These are phyloP conservation scores for Desoria tigrina DNA, from an alignment of 2,888 invertebrate species.

Conservation along the genomic window DNA sequence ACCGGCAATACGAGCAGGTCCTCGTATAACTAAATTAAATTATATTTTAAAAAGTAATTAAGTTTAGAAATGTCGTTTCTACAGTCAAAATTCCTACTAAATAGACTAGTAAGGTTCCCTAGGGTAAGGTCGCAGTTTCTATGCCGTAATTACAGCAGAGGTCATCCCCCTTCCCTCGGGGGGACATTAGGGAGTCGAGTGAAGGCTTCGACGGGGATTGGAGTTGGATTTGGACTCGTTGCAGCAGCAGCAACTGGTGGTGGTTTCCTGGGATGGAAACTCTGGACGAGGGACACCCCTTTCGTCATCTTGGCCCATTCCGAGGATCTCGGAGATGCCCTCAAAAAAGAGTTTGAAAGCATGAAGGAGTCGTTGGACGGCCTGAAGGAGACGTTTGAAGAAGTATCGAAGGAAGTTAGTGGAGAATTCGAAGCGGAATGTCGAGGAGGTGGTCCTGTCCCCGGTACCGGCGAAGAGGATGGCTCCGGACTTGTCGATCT, in stretches of 20 bases:
- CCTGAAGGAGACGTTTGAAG: not conserved
- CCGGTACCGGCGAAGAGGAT: not conserved
- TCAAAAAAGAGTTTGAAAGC: not conserved
- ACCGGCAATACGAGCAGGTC: too few species aligned
- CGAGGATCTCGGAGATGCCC: not conserved
- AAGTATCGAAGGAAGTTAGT: not conserved
- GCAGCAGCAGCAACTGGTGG: too few species aligned
- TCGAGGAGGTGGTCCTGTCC: not conserved
- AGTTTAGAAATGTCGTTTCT: slow-evolving; percentile 6
- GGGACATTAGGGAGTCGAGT: too few species aligned
- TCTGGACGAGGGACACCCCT: not conserved
- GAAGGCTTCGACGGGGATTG: too few species aligned
- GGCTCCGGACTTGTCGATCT: not conserved
- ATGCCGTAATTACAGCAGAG: too few species aligned
- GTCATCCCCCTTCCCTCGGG: too few species aligned
- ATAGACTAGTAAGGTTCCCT: not conserved
- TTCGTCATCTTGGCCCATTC: not conserved
- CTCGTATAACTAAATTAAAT: too few species aligned
- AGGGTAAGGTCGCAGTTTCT: too few species aligned
- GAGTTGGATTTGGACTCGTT: too few species aligned
- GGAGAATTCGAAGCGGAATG: slow-evolving; percentile 8
- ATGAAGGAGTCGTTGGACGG: not conserved
- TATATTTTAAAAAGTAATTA: too few species aligned
- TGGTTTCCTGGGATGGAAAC: not conserved
- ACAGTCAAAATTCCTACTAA: not conserved